Evolutionary conservation across 23 tunicate species (phyloP).

Genomic region (Corella eumyota): DNA sequence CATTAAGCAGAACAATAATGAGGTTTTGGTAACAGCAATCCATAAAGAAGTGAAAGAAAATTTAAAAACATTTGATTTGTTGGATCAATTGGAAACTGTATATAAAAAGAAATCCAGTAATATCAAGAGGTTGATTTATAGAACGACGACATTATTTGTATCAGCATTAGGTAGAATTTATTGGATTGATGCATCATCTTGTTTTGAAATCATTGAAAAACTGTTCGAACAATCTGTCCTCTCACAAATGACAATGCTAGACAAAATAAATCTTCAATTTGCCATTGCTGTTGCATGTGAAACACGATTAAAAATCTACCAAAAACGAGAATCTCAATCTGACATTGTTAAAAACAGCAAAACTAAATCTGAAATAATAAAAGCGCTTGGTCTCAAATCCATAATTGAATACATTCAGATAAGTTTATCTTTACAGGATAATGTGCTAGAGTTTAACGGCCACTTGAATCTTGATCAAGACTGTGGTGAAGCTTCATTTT

Average conservation of each 20-base stretch:
- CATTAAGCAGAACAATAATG: not conserved
- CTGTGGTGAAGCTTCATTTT: no score
- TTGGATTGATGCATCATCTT: not conserved
- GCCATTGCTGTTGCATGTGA: conserved; percentile 20
- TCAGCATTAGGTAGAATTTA: conserved; percentile 12
- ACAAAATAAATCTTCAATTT: conserved; percentile 1
- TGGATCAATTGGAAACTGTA: no score
- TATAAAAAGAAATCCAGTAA: no score
- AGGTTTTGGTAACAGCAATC: not conserved
- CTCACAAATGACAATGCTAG: not conserved
- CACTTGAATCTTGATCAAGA: no score
- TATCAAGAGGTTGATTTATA: conserved; percentile 7
- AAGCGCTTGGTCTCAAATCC: no score
- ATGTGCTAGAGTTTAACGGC: no score
- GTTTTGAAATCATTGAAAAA: conserved; percentile 5
- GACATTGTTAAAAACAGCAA: no score
- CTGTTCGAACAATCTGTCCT: not conserved
- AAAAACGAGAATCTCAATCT: not conserved
- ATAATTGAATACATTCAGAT: no score
- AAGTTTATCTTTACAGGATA: no score
- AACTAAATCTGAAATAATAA: no score
- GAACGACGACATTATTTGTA: conserved; percentile 9
- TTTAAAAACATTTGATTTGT: no score
- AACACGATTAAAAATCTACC: conserved; percentile 1
- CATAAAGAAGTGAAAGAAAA: no score